Base-by-base conservation (phyloP, 2,113 vertebrate species). In the Megaceryle maxima region DNA sequence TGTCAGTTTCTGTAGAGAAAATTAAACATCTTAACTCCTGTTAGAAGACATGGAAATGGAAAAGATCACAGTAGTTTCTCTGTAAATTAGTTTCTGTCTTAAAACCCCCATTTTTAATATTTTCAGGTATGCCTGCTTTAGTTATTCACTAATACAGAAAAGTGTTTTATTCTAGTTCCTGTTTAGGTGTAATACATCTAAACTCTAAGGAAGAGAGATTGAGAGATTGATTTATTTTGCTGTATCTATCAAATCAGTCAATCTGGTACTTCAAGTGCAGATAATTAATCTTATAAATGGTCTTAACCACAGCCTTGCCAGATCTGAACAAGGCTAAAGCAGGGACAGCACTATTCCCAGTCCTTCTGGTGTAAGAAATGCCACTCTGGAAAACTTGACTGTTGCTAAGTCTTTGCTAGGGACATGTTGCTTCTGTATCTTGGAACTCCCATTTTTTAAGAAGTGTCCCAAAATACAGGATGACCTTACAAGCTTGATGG, bases 201-300 rank as follows among this genome's bases (percentile, higher is more conserved):
- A 87, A 53, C 16, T 77, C 31, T 66, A 87, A 86, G 29, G 35
- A 64, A 75, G 35, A 88, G 46, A 93, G 15, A 93, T n/a, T 69
- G 83, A 92, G 50, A 73, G 59, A 88, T 44, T 83, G 53, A 90
- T 83, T 94, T 55, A 93, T 88, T 94, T 93, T 90, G 8, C 64
- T 77, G 8, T 81, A 68, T 95, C 88, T 95, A 83, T 83, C 63
- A 81, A 94, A 88, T 55, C 33, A 88, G 22, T 67, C 60, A 35
- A 51, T 88, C 55, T 55, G 33, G 6, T 75, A 21, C 33, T 13
- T 7, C 28, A 63, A 70, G 24, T 26, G 60, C 7, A 37, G 66
- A 59, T 1, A 31, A 88, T 87, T 90, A 87, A 87, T 91, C 89
- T 86, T 48, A 31, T 4, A 31, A 48, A 60, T n/a, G 37, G 25